phyloP scores from a whole-genome alignment of 2,113 vertebrate genomes.

The Puntigrus tetrazona region DNA sequence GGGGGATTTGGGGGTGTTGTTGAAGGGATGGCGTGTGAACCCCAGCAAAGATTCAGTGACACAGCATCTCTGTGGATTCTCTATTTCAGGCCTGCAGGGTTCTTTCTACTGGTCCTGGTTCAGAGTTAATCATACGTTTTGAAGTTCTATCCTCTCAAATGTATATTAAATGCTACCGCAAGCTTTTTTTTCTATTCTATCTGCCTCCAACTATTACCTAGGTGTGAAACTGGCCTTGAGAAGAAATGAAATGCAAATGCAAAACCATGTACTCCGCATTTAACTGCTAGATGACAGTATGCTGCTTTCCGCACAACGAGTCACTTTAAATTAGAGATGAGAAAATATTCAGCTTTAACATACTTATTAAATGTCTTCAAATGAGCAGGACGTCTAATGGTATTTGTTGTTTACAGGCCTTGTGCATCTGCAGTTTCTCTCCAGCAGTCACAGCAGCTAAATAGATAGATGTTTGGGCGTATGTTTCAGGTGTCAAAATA shows the following conservation, averaged over 20 bases:
- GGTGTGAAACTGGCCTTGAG: slow-evolving; percentile 61
- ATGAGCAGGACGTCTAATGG: not conserved
- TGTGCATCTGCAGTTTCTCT: not conserved
- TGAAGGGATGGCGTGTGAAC: not conserved
- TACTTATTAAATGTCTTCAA: slow-evolving; percentile 27
- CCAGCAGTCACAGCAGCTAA: slow-evolving; percentile 52
- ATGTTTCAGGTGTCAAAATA: slow-evolving; percentile 25
- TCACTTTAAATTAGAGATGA: not conserved
- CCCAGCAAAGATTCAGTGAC: not conserved
- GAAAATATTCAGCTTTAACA: not conserved
- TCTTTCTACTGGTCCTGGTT: slow-evolving; percentile 17
- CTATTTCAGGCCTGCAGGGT: not conserved
- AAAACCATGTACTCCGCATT: slow-evolving; percentile 54
- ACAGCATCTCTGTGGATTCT: not conserved
- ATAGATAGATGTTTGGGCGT: slow-evolving; percentile 50
- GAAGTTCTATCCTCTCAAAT: slow-evolving; percentile 61
- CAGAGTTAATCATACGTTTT: slow-evolving; percentile 44
- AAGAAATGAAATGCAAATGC: slow-evolving; percentile 65
- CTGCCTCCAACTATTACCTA: slow-evolving; percentile 57
- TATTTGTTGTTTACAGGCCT: not conserved
- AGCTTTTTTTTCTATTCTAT: slow-evolving; percentile 56
- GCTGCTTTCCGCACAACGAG: not conserved
- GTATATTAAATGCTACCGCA: slow-evolving; percentile 59
- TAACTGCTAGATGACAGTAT: slow-evolving; percentile 52
- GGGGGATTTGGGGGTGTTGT: slow-evolving; percentile 1